These are phyloP conservation scores for Morinoia aosen DNA, from an alignment of 2,888 invertebrate species.

Conservation along the genomic window DNA sequence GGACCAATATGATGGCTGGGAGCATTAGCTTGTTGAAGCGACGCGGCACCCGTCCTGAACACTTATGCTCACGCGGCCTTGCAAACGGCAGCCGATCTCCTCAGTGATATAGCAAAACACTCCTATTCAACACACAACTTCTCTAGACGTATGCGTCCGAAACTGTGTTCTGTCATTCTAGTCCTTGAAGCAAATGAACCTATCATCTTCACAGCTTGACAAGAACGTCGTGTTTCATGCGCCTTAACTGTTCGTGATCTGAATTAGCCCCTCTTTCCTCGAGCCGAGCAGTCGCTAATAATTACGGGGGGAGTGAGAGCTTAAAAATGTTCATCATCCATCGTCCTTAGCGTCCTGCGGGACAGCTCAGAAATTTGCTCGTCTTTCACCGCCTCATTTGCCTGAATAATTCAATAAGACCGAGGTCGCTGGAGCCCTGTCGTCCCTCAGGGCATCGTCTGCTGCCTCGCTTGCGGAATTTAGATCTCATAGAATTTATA, in stretches of 20 bases:
- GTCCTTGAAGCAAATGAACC: background rate
- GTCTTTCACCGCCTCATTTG: slow-evolving; percentile 12
- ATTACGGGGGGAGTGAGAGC: background rate
- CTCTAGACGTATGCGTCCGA: background rate
- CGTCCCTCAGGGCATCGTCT: background rate
- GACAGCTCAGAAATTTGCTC: slow-evolving; percentile 8
- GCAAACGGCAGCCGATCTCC: background rate
- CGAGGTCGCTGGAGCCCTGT: background rate
- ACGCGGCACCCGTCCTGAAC: too few relatives aligned
- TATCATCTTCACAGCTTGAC: background rate
- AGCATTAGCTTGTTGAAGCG: too few relatives aligned
- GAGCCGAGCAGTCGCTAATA: background rate
- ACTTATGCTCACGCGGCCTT: background rate
- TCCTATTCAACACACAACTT: background rate
- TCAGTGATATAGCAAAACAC: background rate
- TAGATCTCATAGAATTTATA: background rate
- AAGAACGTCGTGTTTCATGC: background rate
- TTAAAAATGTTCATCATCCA: slow-evolving; percentile 30
- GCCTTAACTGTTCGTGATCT: background rate
- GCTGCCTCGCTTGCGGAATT: background rate
- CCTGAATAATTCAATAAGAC: slow-evolving; percentile 17
- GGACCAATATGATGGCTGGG: too few relatives aligned
- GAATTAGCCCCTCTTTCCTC: background rate
- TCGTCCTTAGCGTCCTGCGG: background rate
- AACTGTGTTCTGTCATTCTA: background rate